These are phyloP conservation scores for Trichomalopsis sarcophagae DNA, from an alignment of 1,140 invertebrate genomes.

Conservation along the genomic window DNA sequence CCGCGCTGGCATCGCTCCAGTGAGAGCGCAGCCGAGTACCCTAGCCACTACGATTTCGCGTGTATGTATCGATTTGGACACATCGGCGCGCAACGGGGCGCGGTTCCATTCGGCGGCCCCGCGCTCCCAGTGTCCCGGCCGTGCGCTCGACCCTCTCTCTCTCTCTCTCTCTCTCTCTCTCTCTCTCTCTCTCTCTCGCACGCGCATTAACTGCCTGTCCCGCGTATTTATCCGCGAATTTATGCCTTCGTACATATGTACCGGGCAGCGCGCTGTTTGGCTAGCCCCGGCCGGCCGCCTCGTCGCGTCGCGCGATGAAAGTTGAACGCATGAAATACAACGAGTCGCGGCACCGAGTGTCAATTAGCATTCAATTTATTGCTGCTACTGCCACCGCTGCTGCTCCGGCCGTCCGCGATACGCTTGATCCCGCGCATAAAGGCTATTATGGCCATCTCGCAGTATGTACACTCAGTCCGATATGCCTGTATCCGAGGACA, in stretches of 20 bases:
- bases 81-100: slow-evolving; percentile 31
- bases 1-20: slow-evolving; percentile 3
- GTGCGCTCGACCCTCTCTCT: not conserved
- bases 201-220: slow-evolving; percentile 65
- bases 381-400: slow-evolving; percentile 34
- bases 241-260: slow-evolving; percentile 65
- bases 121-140: slow-evolving; percentile 18
- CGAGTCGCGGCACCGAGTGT: slow-evolving; percentile 54
- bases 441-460: not conserved
- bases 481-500: not conserved
- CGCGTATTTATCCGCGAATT: slow-evolving; percentile 69
- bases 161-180: not conserved
- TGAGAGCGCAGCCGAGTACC: not conserved
- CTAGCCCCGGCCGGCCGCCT: not conserved
- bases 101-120: not conserved
- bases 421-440: slow-evolving; percentile 3
- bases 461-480: too few species aligned
- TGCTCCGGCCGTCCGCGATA: not conserved
- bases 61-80: slow-evolving; percentile 66
- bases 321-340: slow-evolving; percentile 66
- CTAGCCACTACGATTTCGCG: not conserved
- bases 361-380: slow-evolving; percentile 70
- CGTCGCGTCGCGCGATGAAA: slow-evolving; percentile 57
- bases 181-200: slow-evolving; percentile 4
- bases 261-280: slow-evolving; percentile 56